These are phyloP conservation scores for Danio rerio DNA, from an alignment of 2,113 vertebrate species.

Conservation along the genomic window DNA sequence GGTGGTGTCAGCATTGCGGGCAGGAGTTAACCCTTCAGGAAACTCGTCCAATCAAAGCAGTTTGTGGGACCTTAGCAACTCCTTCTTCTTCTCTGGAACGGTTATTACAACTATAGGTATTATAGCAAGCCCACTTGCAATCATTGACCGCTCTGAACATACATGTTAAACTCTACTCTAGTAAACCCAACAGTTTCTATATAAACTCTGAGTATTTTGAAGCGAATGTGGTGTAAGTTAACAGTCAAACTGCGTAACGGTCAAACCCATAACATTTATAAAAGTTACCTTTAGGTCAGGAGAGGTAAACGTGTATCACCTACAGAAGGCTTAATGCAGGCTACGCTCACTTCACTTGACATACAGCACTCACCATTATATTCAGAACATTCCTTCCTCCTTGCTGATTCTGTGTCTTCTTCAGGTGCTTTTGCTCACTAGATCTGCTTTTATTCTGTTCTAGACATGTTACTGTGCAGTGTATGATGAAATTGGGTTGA, in stretches of 20 bases:
- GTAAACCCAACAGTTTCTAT: not conserved
- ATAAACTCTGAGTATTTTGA: not conserved
- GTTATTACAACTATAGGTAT: slow-evolving; percentile 99
- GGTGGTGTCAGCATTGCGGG: slow-evolving; percentile 93
- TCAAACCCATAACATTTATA: not conserved
- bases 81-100: slow-evolving; percentile 99
- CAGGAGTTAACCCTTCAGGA: slow-evolving; percentile 93
- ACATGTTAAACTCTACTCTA: not conserved
- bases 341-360: not conserved
- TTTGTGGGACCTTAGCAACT: slow-evolving; percentile 98
- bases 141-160: not conserved
- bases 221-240: not conserved
- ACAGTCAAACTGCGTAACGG: not conserved
- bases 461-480: not conserved
- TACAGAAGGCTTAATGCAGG: not conserved
- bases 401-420: not conserved
- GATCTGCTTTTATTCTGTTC: not conserved
- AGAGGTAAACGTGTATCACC: not conserved
- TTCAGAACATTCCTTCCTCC: not conserved
- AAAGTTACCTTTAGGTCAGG: not conserved
- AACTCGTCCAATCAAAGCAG: slow-evolving; percentile 91
- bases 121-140: slow-evolving; percentile 53
- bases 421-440: not conserved
- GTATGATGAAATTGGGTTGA: not conserved
- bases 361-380: not conserved